Evolutionary conservation across 2,888 invertebrate genomes (phyloP).

Genomic region (Agelastica alni): DNA sequence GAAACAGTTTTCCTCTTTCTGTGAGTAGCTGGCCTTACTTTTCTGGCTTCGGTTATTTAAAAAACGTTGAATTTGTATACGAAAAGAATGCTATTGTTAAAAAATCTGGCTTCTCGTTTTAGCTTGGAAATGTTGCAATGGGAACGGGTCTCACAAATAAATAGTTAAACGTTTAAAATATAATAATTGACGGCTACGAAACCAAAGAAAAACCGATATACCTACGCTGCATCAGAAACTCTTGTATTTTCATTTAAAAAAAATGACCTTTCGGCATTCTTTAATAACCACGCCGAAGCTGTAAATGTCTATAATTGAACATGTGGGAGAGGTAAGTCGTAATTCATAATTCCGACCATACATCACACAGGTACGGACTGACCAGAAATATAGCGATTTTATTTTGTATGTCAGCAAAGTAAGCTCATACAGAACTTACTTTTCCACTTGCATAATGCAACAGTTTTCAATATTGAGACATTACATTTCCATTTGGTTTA

Average conservation of each 20-base stretch:
- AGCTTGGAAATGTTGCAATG: conserved; percentile 2
- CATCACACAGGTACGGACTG: conserved; percentile 22
- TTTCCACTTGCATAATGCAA: background rate
- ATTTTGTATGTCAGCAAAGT: background rate
- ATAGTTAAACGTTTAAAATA: conserved; percentile 10
- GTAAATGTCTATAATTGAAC: conserved; percentile 40
- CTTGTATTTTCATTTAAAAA: conserved; percentile 21
- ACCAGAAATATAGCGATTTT: background rate
- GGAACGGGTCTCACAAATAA: conserved; percentile 7
- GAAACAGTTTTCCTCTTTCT: too few relatives aligned
- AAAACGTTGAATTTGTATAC: too few relatives aligned
- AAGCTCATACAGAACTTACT: background rate
- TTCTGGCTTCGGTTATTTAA: too few relatives aligned
- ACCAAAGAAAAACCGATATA: conserved; percentile 5
- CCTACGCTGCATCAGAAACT: conserved; percentile 7
- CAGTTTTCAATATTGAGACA: too few relatives aligned
- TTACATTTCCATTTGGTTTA: too few relatives aligned
- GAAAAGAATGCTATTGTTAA: too few relatives aligned
- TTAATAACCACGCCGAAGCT: conserved; percentile 31
- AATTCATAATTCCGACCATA: conserved; percentile 39
- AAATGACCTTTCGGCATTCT: conserved; percentile 22
- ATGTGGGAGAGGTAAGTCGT: conserved; percentile 39
- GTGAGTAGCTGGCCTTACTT: too few relatives aligned
- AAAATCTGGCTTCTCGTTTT: too few relatives aligned
- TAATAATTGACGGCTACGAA: conserved; percentile 15